Evolutionary conservation across 2,797 vertebrate genomes (phyloP), one percentile per base, ranked within the genome.

Genomic region (Enteromius unitaeniatus): DNA sequence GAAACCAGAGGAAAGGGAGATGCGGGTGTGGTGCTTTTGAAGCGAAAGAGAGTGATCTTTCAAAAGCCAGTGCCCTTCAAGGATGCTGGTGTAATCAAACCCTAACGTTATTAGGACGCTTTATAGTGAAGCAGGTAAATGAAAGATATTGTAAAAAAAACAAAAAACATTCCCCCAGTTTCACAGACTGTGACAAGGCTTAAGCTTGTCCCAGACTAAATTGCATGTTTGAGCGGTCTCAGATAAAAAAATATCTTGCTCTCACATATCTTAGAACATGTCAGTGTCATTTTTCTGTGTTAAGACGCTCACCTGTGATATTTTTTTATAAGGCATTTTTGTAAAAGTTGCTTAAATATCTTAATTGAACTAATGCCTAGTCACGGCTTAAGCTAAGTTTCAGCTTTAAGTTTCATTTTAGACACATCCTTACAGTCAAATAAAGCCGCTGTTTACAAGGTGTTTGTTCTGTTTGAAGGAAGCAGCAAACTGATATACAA

Each of bases 11-110:
- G 73, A 65, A 84, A 49, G 31, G 34, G 31, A 55, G 67, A 49
- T 79, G 70, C 62, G 47, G 42, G 64, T 74, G 21, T 31, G 23
- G 62, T 8, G 21, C 86, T 83, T 88, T 88, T 87, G 84, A 88
- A 79, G 84, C 77, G 64, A 73, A 74, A 42, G 42, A 83, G 70
- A 42, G 45, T 23, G 40, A 77, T 64, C 75, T 51, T 42, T 40
- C 23, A 78, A 82, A 79, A 82, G 79, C 62, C 28, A 55, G 51
- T 53, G 84, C 81, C 83, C 79, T 84, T 84, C 84, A 84, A 75
- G 31, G 78, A 87, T 42, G 40, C 51, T 55, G 34, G n/a, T 69
- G 49, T 45, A 23, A 83, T 83, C 72, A 83, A 55, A 67, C 49
- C 81, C 62, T 42, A 68, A 83, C 9, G 14, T 42, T 53, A 77